phyloP scores from a whole-genome alignment of 2,888 invertebrate species.

The Daptonema setosum region DNA sequence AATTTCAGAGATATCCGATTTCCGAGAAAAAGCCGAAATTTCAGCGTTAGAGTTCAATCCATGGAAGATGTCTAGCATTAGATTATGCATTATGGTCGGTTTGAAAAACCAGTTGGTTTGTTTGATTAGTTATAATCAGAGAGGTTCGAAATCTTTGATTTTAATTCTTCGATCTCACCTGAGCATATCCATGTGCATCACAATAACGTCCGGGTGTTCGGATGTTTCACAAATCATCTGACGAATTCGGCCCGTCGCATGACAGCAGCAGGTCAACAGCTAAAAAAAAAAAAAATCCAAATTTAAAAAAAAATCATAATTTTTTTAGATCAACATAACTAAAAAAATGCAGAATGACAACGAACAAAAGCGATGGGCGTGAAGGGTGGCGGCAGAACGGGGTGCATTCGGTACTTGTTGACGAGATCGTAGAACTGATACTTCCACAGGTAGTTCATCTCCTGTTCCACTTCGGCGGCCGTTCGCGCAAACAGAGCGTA shows the following conservation, averaged over 20 bases:
- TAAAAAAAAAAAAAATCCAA: too few species aligned
- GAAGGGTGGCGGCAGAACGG: slow-evolving; percentile 27
- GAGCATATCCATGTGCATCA: too few species aligned
- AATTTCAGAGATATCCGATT: too few species aligned
- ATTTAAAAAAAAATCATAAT: not conserved
- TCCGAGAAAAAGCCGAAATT: too few species aligned
- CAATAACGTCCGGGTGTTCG: not conserved
- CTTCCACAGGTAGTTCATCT: slow-evolving; percentile 27
- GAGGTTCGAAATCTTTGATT: too few species aligned
- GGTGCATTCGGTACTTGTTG: slow-evolving; percentile 23
- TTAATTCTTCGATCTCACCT: too few species aligned
- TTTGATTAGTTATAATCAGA: too few species aligned
- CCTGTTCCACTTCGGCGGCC: slow-evolving; percentile 13
- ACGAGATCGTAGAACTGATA: slow-evolving; percentile 27
- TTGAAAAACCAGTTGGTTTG: too few species aligned
- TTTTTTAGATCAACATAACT: not conserved
- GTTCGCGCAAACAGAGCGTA: slow-evolving; percentile 26
- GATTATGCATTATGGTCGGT: too few species aligned
- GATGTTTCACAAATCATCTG: not conserved
- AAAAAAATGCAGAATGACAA: not conserved
- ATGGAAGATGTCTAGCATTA: too few species aligned
- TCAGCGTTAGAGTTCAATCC: too few species aligned
- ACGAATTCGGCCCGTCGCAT: not conserved
- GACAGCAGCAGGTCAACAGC: not conserved
- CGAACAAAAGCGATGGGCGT: slow-evolving; percentile 13